Base-by-base conservation (phyloP, 2,888 invertebrate genomes). In the Cephus nigrinus region DNA sequence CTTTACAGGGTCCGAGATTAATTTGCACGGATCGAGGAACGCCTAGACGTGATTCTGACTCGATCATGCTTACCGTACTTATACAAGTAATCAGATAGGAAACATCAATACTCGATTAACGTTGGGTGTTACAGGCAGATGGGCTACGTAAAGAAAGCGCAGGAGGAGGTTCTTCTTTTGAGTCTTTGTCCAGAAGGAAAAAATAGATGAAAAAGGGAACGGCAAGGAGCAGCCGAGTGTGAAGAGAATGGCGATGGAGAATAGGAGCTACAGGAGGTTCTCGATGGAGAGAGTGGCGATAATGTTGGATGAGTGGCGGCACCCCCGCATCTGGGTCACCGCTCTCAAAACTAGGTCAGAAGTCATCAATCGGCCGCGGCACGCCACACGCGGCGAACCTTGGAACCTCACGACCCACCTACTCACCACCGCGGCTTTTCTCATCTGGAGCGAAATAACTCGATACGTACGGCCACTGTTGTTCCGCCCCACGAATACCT, bases 241-340 rank as follows among this genome's bases (percentile, higher is more conserved):
- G 68, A 76, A 68, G 71, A 73, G 68, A 77, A 34, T 34, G 80
- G 79, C 73, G 80, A 78, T 80, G 75, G 81, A 82, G 83, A 82
- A 35, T 35, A 80, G 79, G 81, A 75, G 75, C 79, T 80, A 77
- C 75, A 77, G 78, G 79, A 74, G 55, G 75, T 68, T 75, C 72
- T 34, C 73, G 68, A 74, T 40, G 75, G 75, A 69, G 73, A 76
- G 74, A 78, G 80, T 69, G 79, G 74, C 76, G 84, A 82, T 82
- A 84, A 55, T 84, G 83, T 83, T 81, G 84, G 82, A 83, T 82
- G 81, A 78, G 77, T 82, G 81, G 83, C 80, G 86, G 84, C 88
- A 87, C 86, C 87, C 86, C 86, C 87, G 88, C 86, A 90, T 89
- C 88, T 89, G 85, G 90, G 90, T 85, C 90, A 85, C 82, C 81